Evolutionary conservation across 2,888 invertebrate species (phyloP), one percentile per base, ranked within the genome.

Genomic region (Epinotia bilunana): DNA sequence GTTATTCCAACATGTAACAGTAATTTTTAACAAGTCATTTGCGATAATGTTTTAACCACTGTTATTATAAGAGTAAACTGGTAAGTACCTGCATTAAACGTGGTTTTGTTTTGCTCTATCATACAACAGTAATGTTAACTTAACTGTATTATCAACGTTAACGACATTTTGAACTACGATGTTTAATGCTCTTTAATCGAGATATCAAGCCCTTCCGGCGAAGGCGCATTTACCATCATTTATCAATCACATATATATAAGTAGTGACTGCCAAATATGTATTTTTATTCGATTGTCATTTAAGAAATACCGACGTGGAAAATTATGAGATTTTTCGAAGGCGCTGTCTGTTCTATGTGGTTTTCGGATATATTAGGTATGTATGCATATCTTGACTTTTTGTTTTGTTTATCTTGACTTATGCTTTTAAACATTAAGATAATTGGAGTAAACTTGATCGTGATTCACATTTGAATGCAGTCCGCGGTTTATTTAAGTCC

Each of bases 91-190:
- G 18, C 13, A 23, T 58, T 58, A 23, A 58, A 58, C 2, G 11
- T 20, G 20, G 4, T 23, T 58, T 61, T 16, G n/a, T 28, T 33
- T 61, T n/a, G n/a, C 23, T 28, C 61, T 12, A n/a, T n/a, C n/a
- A n/a, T n/a, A n/a, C n/a, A n/a, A 28, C 60, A 16, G 61, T 33
- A 61, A 61, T 33, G 61, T 33, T 20, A 20, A 20, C 20, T 20
- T 20, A n/a, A n/a, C 61, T 28, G 16, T 61, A 11, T 9, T 12
- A 33, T 61, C 61, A 33, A 46, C 61, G 28, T 61, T 61, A 33
- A 61, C n/a, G 28, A 33, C 33, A n/a, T 33, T 61, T 6, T 61
- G 28, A 61, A 61, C 61, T 28, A 61, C 61, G n/a, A 23, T 61
- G 33, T 61, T 61, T 33, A 33, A 61, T 61, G 61, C 7, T n/a